Evolutionary conservation across 2,888 invertebrate genomes (phyloP).

Genomic region (Leucoma salicis): DNA sequence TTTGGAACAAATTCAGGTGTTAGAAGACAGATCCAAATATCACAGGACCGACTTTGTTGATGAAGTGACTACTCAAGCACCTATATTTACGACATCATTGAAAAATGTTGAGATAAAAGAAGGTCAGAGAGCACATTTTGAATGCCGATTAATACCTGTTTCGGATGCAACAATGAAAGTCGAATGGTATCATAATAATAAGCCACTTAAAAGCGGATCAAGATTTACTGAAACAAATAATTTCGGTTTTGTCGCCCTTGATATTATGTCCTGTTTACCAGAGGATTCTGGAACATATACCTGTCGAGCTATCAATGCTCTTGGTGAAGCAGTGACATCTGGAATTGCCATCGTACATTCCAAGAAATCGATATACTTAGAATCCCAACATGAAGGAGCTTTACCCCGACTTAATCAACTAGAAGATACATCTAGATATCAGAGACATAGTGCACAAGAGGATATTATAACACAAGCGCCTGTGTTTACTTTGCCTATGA

Average conservation of each 20-base stretch:
- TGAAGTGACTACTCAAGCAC: slow-evolving; percentile 94
- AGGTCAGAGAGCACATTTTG: slow-evolving; percentile 96
- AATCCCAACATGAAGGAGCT: slow-evolving; percentile 94
- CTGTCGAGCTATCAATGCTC: slow-evolving; percentile 93
- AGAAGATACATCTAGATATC: slow-evolving; percentile 90
- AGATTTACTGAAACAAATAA: slow-evolving; percentile 98
- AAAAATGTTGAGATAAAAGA: slow-evolving; percentile 96
- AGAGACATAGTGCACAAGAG: slow-evolving; percentile 88
- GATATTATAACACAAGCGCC: slow-evolving; percentile 93
- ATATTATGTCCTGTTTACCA: slow-evolving; percentile 96
- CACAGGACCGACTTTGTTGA: slow-evolving; percentile 88
- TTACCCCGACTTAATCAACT: slow-evolving; percentile 90
- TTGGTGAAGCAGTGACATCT: slow-evolving; percentile 96
- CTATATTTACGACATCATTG: slow-evolving; percentile 95
- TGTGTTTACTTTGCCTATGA: slow-evolving; percentile 95
- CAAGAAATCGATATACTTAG: slow-evolving; percentile 92
- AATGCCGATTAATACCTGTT: slow-evolving; percentile 95
- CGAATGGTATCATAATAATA: slow-evolving; percentile 97
- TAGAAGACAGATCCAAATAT: slow-evolving; percentile 92
- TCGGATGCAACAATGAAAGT: slow-evolving; percentile 96
- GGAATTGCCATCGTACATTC: slow-evolving; percentile 92
- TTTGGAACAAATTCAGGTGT: slow-evolving; percentile 92
- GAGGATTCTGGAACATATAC: slow-evolving; percentile 99
- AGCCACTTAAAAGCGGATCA: slow-evolving; percentile 94
- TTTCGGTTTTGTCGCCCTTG: slow-evolving; percentile 98